These are phyloP conservation scores for Eupithecia insigniata DNA, from an alignment of 2,888 invertebrate genomes.

Conservation along the genomic window DNA sequence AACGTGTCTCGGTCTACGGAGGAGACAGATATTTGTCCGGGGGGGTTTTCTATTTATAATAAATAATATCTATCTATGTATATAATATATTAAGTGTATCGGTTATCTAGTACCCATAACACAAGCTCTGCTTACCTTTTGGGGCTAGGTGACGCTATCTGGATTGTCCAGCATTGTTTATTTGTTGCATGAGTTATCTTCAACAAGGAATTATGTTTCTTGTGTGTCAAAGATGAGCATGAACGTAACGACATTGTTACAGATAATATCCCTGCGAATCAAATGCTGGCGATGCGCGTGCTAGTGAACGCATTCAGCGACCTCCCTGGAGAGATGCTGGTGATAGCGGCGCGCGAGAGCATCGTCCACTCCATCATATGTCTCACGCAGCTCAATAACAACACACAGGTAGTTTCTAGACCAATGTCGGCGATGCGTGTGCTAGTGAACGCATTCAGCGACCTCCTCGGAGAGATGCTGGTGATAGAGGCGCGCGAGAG, in stretches of 20 bases:
- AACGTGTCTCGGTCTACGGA: too few species aligned
- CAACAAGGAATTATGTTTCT: too few species aligned
- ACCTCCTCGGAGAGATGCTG: slow-evolving; percentile 86
- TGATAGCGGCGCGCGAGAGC: slow-evolving; percentile 83
- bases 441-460: slow-evolving; percentile 92
- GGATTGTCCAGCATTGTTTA: too few species aligned
- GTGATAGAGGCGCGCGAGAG: slow-evolving; percentile 84
- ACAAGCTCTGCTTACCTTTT: too few species aligned
- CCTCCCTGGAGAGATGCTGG: slow-evolving; percentile 85
- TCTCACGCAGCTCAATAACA: slow-evolving; percentile 83
- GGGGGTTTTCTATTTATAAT: too few species aligned
- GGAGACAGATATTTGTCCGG: too few species aligned
- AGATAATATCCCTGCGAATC: slow-evolving; percentile 87
- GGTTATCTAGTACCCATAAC: too few species aligned
- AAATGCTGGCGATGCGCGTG: slow-evolving; percentile 90
- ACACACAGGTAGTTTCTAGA: slow-evolving; percentile 82
- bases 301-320: slow-evolving; percentile 93
- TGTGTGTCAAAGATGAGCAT: too few species aligned
- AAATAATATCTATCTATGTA: too few species aligned
- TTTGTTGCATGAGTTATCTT: too few species aligned
- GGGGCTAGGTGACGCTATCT: too few species aligned
- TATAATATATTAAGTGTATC: too few species aligned
- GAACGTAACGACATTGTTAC: slow-evolving; percentile 34
- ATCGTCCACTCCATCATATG: slow-evolving; percentile 82
- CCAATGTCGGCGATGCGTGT: slow-evolving; percentile 73